Conservation (phyloP, 1,140 invertebrate genomes). For the Aphidius gifuensis region DNA sequence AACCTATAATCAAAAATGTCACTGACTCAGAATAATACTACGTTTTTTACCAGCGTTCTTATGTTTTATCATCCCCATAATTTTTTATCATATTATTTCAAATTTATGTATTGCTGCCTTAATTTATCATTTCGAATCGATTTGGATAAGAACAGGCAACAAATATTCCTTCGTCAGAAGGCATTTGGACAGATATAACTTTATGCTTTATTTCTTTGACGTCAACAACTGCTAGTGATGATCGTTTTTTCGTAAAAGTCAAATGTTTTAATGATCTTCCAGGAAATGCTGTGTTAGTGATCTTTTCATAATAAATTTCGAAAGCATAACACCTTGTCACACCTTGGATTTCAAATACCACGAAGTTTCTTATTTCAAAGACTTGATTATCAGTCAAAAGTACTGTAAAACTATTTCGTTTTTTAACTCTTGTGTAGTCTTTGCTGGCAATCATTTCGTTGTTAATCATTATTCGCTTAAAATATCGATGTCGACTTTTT, state of each 20-base stretch:
- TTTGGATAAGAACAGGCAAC: too few species aligned
- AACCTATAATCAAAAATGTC: too few species aligned
- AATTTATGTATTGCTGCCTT: too few species aligned
- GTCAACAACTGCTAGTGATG: too few species aligned
- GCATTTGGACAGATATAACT: too few species aligned
- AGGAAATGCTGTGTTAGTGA: not conserved
- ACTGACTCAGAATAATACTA: too few species aligned
- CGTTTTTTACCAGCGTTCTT: too few species aligned
- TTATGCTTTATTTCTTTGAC: too few species aligned
- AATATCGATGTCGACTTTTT: slow-evolving; percentile 6
- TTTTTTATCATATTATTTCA: too few species aligned
- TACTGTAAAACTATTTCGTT: slow-evolving; percentile 13
- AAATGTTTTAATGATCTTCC: slow-evolving; percentile 2
- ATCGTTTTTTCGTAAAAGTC: not conserved
- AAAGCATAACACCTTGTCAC: slow-evolving; percentile 8
- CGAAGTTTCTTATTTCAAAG: slow-evolving; percentile 14
- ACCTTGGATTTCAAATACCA: not conserved
- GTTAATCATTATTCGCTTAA: slow-evolving; percentile 14
- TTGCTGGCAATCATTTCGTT: slow-evolving; percentile 11
- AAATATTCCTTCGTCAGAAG: too few species aligned
- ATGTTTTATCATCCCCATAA: too few species aligned
- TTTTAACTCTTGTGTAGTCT: slow-evolving; percentile 11
- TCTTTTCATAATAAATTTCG: slow-evolving; percentile 5
- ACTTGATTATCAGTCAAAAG: slow-evolving; percentile 12
- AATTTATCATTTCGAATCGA: too few species aligned